Percentiles rank a stretch among this genome's conserved stretches.
Conservation (phyloP, 2,888 invertebrate genomes). For the Crepidodera aurea region DNA sequence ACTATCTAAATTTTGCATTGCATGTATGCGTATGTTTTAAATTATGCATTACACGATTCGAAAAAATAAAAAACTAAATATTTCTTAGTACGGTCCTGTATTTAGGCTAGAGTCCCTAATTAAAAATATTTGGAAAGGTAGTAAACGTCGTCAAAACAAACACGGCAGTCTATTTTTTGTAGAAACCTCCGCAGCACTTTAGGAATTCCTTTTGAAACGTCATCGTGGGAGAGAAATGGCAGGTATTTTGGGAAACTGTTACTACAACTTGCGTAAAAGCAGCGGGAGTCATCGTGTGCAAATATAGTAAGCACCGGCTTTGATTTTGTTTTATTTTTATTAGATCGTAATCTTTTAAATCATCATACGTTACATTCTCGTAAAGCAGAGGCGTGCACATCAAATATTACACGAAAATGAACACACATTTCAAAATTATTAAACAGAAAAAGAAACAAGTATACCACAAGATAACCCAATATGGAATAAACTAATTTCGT, state of each 20-base stretch:
- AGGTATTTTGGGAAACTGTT: constrained; percentile 52
- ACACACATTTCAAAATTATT: too few relatives aligned
- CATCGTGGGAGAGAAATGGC: constrained; percentile 50
- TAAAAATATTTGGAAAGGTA: constrained; percentile 45
- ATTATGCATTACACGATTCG: too few relatives aligned
- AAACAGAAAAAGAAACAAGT: too few relatives aligned
- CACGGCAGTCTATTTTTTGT: constrained; percentile 55
- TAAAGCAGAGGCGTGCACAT: not conserved
- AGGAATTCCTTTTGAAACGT: constrained; percentile 57
- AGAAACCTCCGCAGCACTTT: constrained; percentile 47
- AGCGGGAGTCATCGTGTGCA: constrained; percentile 45
- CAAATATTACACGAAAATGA: not conserved
- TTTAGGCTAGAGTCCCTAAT: constrained; percentile 20
- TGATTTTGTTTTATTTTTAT: constrained; percentile 39
- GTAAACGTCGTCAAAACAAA: constrained; percentile 54
- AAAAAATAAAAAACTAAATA: not conserved
- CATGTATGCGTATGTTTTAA: too few relatives aligned
- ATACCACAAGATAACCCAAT: too few relatives aligned
- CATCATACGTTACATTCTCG: not conserved
- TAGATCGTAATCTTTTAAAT: constrained; percentile 7
- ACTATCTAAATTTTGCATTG: too few relatives aligned
- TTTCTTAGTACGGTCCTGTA: not conserved
- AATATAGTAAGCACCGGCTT: constrained; percentile 40
- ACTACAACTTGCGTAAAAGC: constrained; percentile 47
- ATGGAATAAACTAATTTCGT: too few relatives aligned